Percentiles rank a stretch among this genome's conserved stretches.
These are phyloP conservation scores for Calameuta idolon DNA, from an alignment of 2,888 invertebrate genomes.

Conservation along the genomic window DNA sequence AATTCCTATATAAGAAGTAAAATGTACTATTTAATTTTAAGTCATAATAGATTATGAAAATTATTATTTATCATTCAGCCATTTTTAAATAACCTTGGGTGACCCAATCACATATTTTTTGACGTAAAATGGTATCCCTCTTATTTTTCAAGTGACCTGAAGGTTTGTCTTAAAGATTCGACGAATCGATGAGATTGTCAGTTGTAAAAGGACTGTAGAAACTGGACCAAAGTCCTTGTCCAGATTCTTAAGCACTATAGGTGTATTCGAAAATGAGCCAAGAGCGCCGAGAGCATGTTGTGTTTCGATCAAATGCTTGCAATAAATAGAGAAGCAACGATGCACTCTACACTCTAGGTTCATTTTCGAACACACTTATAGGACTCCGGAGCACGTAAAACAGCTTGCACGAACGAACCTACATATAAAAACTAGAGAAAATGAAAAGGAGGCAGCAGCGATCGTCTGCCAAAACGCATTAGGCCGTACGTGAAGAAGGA, in stretches of 20 bases:
- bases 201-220: neutral
- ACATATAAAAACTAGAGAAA: neutral
- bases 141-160: neutral
- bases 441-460: neutral
- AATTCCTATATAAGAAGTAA: neutral
- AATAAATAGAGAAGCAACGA: no score
- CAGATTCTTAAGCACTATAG: neutral
- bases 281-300: no score
- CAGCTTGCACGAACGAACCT: no score
- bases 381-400: no score
- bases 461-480: neutral
- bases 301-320: no score
- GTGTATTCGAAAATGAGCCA: no score
- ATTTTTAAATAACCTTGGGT: neutral
- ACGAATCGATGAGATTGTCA: neutral
- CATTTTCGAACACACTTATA: no score
- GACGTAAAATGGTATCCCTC: neutral
- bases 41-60: neutral
- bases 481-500: neutral
- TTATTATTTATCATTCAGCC: neutral
- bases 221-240: neutral
- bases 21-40: neutral
- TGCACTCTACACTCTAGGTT: no score
- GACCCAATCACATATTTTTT: neutral
- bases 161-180: neutral